Evolutionary conservation across 92 coral and sea anemone genomes (phyloP).

Genomic region (Porites evermanni): DNA sequence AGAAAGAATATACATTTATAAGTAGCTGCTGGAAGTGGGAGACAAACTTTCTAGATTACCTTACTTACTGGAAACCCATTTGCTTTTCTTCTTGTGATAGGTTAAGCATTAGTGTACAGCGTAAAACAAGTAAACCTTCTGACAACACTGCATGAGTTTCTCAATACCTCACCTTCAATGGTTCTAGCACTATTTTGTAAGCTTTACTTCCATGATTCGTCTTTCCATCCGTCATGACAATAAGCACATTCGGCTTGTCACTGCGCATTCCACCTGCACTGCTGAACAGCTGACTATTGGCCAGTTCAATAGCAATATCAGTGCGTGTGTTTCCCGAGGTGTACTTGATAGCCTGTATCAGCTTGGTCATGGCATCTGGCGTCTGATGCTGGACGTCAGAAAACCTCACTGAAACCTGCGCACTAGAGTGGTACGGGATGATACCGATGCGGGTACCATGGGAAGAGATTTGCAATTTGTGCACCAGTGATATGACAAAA

Average conservation of each 20-base stretch:
- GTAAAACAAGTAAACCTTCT: background rate
- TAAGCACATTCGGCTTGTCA: conserved; percentile 63
- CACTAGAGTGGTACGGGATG: conserved; percentile 57
- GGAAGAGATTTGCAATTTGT: conserved; percentile 64
- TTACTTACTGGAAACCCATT: too few relatives aligned
- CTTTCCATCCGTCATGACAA: conserved; percentile 82
- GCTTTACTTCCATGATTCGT: conserved; percentile 56
- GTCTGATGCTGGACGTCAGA: conserved; percentile 53
- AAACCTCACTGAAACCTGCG: conserved; percentile 57
- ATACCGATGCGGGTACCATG: conserved; percentile 74
- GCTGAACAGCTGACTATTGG: conserved; percentile 54
- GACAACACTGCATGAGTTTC: background rate
- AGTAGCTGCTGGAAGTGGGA: too few relatives aligned
- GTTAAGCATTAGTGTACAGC: background rate
- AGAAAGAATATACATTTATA: too few relatives aligned
- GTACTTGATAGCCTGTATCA: conserved; percentile 55
- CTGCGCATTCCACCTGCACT: conserved; percentile 51
- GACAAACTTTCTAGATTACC: too few relatives aligned
- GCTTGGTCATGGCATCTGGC: conserved; percentile 51
- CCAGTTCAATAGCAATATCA: conserved; percentile 64
- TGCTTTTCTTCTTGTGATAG: too few relatives aligned
- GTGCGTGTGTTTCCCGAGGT: conserved; percentile 68
- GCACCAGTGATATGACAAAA: conserved; percentile 58
- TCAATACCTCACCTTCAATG: conserved; percentile 49
- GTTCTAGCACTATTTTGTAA: conserved; percentile 57